Evolutionary conservation across 2,113 vertebrate genomes (phyloP).

Genomic region (Emydura subglobosa): DNA sequence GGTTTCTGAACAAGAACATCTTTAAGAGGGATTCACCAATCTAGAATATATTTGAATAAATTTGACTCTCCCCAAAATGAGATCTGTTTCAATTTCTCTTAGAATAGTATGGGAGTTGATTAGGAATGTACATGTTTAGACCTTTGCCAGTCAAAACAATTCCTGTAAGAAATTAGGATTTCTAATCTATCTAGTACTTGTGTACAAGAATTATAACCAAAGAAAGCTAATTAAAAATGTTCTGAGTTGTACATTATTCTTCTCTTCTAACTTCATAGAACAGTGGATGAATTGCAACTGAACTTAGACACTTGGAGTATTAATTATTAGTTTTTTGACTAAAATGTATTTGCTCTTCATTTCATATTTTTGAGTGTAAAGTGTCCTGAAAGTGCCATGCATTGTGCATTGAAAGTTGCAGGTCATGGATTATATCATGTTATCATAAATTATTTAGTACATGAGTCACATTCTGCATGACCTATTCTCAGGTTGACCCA

Average conservation of each 20-base stretch:
- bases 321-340: not conserved
- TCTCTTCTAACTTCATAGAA: not conserved
- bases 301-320: not conserved
- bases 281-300: not conserved
- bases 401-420: not conserved
- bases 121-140: not conserved
- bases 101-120: not conserved
- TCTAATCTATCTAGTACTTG: not conserved
- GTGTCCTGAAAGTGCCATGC: not conserved
- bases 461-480: not conserved
- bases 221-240: not conserved
- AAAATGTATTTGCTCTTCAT: not conserved
- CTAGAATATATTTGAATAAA: not conserved
- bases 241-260: not conserved
- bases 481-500: not conserved
- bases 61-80: not conserved
- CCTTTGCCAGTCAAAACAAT: not conserved
- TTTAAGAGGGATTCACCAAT: not conserved
- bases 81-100: not conserved
- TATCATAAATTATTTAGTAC: not conserved
- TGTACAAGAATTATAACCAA: not conserved
- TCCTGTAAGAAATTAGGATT: not conserved
- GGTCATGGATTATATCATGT: not conserved
- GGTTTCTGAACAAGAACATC: not conserved
- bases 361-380: not conserved